Base-by-base conservation (phyloP, 2,888 invertebrate species). In the Pecten maximus region DNA sequence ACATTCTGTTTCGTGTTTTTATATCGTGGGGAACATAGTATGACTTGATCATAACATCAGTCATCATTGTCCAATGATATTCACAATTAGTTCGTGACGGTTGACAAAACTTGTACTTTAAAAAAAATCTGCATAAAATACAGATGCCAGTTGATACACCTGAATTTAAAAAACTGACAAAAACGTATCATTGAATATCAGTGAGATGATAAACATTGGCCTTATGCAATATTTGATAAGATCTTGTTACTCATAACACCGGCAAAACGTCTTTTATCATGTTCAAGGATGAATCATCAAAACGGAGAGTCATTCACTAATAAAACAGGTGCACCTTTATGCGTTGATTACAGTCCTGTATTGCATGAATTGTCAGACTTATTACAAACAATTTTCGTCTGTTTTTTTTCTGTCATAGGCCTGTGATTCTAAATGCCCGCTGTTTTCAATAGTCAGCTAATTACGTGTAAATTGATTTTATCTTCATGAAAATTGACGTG, bases 341-440 rank as follows among this genome's bases (percentile, higher is more conserved):
- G 28, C 15, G 28, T 4, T 3, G 19, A 8, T 54, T n/a, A 8
- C n/a, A 6, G 23, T 23, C 19, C 6, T 74, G 74, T 23, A 35
- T 35, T 74, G 74, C 74, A 74, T 35, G 74, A 74, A 35, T 74
- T 74, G 74, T 74, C 74, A 74, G 74, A 74, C 35, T 74, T 23
- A 2, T 15, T 35, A 74, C 35, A 74, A 74, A 74, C 28, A 12
- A n/a, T n/a, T n/a, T n/a, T n/a, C n/a, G n/a, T n/a, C n/a, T n/a
- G n/a, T n/a, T n/a, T n/a, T n/a, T n/a, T n/a, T n/a, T n/a, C n/a
- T n/a, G n/a, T n/a, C n/a, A n/a, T n/a, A n/a, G n/a, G n/a, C n/a
- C n/a, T n/a, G n/a, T n/a, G n/a, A n/a, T n/a, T n/a, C n/a, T n/a
- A n/a, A n/a, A n/a, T n/a, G n/a, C n/a, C n/a, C n/a, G n/a, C n/a